A percentile compares a stretch with the other conserved stretches of the same genome.
Conservation (phyloP, 2,888 invertebrate species). For the Pyrochroa serraticornis region DNA sequence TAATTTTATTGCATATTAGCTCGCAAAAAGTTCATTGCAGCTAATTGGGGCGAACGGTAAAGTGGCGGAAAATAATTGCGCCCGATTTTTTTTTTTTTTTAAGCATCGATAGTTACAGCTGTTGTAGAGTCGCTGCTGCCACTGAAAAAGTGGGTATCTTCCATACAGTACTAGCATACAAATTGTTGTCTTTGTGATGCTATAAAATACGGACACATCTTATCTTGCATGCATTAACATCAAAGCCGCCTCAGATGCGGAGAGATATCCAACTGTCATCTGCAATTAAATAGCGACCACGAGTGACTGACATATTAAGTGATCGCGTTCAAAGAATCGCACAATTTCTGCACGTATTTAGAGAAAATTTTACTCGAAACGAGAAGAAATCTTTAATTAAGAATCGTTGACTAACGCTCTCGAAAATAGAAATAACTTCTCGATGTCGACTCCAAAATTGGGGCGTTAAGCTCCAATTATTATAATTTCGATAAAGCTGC, state of each 20-base stretch:
- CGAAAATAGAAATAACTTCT: too few relatives aligned
- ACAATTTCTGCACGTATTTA: slow-evolving; percentile 7
- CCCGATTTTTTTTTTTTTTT: too few relatives aligned
- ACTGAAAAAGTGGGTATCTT: slow-evolving; percentile 8
- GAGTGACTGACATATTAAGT: slow-evolving; percentile 27
- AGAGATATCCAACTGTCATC: slow-evolving; percentile 28
- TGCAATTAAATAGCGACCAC: slow-evolving; percentile 25
- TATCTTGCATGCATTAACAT: slow-evolving; percentile 26
- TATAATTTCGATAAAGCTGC: too few relatives aligned
- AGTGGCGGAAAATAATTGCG: too few relatives aligned
- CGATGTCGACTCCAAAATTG: too few relatives aligned
- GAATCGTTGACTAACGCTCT: too few relatives aligned
- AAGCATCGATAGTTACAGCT: not conserved
- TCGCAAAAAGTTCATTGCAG: too few relatives aligned
- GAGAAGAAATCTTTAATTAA: too few relatives aligned
- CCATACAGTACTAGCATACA: slow-evolving; percentile 19
- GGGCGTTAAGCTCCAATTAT: too few relatives aligned
- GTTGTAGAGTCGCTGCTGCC: not conserved
- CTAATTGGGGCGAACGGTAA: too few relatives aligned
- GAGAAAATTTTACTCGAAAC: not conserved
- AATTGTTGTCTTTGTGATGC: slow-evolving; percentile 13
- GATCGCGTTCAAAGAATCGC: slow-evolving; percentile 1
- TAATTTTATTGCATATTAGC: too few relatives aligned
- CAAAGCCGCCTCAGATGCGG: slow-evolving; percentile 25
- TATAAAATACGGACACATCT: slow-evolving; percentile 20